phyloP scores from a whole-genome alignment of 2,113 vertebrate genomes.

The Bostrychus sinensis region DNA sequence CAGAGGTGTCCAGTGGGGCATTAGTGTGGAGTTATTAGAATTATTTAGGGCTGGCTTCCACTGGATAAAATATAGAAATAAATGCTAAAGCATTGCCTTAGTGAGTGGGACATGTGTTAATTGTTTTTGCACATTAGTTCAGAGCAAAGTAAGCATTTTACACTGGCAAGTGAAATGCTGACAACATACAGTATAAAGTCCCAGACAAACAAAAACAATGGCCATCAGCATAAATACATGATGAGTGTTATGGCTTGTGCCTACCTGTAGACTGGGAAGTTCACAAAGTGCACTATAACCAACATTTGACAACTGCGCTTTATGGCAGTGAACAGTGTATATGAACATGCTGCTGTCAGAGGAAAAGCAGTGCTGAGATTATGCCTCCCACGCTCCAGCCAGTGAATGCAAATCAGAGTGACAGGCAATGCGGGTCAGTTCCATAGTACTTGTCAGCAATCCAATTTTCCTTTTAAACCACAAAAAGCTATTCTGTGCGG shows the following conservation, averaged over 20 bases:
- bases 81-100: no score
- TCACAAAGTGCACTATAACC: not conserved
- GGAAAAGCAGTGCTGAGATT: conserved; percentile 51
- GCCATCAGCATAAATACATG: no score
- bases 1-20: not conserved
- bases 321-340: conserved; percentile 22
- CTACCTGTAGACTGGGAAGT: not conserved
- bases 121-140: not conserved
- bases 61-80: no score
- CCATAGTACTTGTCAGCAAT: conserved; percentile 45
- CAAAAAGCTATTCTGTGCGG: conserved; percentile 29
- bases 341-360: conserved; percentile 34
- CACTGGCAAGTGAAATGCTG: no score
- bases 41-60: no score
- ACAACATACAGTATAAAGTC: no score
- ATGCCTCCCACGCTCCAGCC: conserved; percentile 61
- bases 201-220: no score
- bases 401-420: conserved; percentile 64
- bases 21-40: no score
- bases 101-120: no score
- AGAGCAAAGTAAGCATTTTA: not conserved
- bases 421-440: conserved; percentile 58
- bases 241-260: not conserved
- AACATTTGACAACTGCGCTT: not conserved
- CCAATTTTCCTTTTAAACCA: conserved; percentile 30